phyloP scores from a whole-genome alignment of 2,888 invertebrate species.

The Archips xylosteana region DNA sequence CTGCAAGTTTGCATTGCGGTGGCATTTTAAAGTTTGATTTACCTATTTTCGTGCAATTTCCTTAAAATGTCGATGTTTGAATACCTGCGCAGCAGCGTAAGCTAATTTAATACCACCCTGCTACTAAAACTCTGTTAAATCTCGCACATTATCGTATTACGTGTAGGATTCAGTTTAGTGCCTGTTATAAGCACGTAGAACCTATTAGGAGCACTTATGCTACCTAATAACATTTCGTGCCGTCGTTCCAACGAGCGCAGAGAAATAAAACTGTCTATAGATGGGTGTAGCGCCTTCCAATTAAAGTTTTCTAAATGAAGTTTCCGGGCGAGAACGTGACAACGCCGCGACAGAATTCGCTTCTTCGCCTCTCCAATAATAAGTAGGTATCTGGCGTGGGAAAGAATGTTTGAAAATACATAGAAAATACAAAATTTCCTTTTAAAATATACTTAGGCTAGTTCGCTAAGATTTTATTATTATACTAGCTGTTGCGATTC shows the following conservation, averaged over 20 bases:
- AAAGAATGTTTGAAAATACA: slow-evolving; percentile 11
- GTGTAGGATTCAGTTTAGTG: slow-evolving; percentile 2
- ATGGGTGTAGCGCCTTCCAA: slow-evolving; percentile 63
- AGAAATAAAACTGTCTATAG: slow-evolving; percentile 38
- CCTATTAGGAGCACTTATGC: slow-evolving; percentile 32
- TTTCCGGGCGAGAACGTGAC: slow-evolving; percentile 59
- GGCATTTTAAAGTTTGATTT: slow-evolving; percentile 39
- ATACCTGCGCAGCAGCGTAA: slow-evolving; percentile 1
- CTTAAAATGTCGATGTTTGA: slow-evolving; percentile 11
- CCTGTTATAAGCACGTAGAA: slow-evolving; percentile 21
- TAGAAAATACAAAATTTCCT: neutral
- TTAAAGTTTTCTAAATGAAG: slow-evolving; percentile 71
- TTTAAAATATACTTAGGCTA: too few species aligned
- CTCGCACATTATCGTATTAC: neutral
- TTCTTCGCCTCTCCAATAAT: slow-evolving; percentile 29
- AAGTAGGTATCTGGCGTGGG: slow-evolving; percentile 10
- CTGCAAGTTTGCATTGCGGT: slow-evolving; percentile 43
- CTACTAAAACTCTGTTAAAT: neutral
- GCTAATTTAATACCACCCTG: neutral
- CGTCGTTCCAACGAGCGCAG: slow-evolving; percentile 18
- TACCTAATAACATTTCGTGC: slow-evolving; percentile 33
- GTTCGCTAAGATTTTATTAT: too few species aligned
- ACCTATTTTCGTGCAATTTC: slow-evolving; percentile 20
- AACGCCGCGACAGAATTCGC: slow-evolving; percentile 44
- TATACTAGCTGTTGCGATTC: too few species aligned